Percentiles rank a stretch among this genome's conserved stretches.
phyloP scores from a whole-genome alignment of 2,797 vertebrate genomes.

The Schizopygopsis malacanthus region DNA sequence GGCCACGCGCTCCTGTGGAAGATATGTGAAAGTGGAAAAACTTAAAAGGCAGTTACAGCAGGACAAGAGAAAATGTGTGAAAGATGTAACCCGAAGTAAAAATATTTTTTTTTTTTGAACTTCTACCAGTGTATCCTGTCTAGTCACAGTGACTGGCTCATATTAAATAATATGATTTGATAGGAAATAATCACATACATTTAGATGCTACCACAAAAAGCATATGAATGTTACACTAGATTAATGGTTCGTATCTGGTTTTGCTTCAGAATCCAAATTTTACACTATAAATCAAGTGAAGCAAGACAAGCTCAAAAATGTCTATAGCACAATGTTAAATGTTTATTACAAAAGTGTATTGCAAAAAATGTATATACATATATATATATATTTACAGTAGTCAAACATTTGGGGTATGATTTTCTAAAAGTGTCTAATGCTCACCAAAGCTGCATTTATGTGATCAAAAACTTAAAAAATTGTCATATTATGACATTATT shows the following conservation, averaged over 20 bases:
- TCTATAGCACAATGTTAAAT: not conserved
- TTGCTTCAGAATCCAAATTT: not conserved
- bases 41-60: not conserved
- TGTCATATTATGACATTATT: not conserved
- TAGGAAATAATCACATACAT: not conserved
- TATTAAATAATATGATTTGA: not conserved
- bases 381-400: not conserved
- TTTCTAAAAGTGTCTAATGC: not conserved
- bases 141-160: not conserved
- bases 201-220: not conserved
- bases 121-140: not conserved
- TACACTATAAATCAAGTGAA: not conserved
- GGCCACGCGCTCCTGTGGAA: slow-evolving; percentile 80
- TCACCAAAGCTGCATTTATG: not conserved
- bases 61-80: not conserved
- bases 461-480: not conserved
- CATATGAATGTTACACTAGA: not conserved
- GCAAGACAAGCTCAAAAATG: not conserved
- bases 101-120: too few relatives aligned
- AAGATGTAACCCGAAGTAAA: not conserved
- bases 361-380: not conserved
- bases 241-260: not conserved
- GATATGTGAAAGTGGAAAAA: not conserved
- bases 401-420: not conserved
- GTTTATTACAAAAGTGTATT: not conserved